phyloP scores from a whole-genome alignment of 1,140 invertebrate species.

The Bombus confusus region DNA sequence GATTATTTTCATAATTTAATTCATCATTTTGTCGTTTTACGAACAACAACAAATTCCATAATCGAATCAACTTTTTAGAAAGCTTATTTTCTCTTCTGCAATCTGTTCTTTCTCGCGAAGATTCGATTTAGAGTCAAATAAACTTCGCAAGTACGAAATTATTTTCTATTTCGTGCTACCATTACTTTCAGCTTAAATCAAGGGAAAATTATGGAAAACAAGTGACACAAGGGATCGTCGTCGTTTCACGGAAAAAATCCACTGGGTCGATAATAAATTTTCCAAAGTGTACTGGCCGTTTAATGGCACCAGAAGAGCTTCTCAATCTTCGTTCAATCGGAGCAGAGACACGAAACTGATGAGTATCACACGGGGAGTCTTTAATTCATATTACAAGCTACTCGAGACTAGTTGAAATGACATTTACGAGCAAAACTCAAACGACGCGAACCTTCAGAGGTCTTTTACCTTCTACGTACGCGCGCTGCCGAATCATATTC shows the following conservation, averaged over 20 bases:
- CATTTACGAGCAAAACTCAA: conserved; percentile 49
- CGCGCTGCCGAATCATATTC: conserved; percentile 72
- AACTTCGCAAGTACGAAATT: background rate
- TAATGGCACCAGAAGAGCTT: background rate
- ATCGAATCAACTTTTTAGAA: background rate
- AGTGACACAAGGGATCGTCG: background rate
- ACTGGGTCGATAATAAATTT: background rate
- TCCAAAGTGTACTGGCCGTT: no score
- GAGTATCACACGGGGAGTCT: background rate
- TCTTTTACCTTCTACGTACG: conserved; percentile 38
- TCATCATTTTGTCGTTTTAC: background rate
- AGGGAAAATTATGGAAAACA: background rate
- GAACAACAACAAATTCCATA: background rate
- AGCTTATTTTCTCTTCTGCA: background rate
- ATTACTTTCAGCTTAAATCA: background rate
- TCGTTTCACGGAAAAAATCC: background rate
- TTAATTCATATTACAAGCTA: conserved; percentile 49
- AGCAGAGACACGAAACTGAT: background rate
- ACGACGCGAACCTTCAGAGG: conserved; percentile 20
- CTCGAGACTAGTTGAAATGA: conserved; percentile 38
- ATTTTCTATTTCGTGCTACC: no score
- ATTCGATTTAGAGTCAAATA: no score
- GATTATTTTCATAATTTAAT: no score
- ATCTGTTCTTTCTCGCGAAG: no score
- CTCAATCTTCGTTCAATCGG: background rate